Conservation (phyloP, 2,797 vertebrate genomes). For the Sylvia borin region DNA sequence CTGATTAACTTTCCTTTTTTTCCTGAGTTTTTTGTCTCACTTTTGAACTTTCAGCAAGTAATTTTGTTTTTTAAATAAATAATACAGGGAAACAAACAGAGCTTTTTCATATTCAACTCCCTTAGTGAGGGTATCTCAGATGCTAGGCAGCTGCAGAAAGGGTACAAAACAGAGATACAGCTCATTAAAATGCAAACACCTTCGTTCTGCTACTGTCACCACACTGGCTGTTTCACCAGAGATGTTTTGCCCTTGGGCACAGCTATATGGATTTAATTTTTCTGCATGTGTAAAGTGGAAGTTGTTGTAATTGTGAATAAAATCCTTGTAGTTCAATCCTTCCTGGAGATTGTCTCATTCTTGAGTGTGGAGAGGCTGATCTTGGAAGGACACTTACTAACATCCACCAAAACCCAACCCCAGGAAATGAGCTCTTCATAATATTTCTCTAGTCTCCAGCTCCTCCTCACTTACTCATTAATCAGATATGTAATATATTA, state of each 20-base stretch:
- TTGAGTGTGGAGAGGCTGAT: background rate
- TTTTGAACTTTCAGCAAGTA: background rate
- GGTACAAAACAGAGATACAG: background rate
- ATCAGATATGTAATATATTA: background rate
- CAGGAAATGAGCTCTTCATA: background rate
- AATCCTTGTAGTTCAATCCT: background rate
- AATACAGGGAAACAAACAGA: background rate
- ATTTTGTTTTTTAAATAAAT: background rate
- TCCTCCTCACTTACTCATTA: background rate
- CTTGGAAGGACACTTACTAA: background rate
- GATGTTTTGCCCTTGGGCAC: background rate
- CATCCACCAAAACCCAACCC: background rate
- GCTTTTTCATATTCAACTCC: background rate
- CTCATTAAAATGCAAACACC: background rate
- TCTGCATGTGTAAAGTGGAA: accelerated
- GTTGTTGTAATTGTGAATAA: background rate
- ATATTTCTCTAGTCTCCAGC: background rate
- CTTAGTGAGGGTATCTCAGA: background rate
- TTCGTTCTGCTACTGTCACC: background rate
- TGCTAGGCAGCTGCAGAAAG: background rate
- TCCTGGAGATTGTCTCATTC: background rate
- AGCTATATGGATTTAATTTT: background rate
- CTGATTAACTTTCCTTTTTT: background rate
- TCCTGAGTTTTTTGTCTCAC: background rate
- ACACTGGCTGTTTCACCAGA: background rate